phyloP scores from a whole-genome alignment of 1,140 invertebrate species.

The Hesperophylax magnus region DNA sequence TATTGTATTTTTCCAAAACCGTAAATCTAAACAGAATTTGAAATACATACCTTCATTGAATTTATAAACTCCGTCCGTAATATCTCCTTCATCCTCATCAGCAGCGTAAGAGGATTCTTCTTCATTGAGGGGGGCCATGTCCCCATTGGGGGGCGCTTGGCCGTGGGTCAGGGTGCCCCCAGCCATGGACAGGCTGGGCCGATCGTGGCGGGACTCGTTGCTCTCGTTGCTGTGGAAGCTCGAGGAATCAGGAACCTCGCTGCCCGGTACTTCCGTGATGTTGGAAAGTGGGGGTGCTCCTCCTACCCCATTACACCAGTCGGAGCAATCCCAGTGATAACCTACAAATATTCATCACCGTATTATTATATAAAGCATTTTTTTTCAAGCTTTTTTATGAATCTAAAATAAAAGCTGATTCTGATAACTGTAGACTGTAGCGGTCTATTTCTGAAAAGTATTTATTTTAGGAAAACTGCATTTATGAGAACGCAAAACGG shows the following conservation, averaged over 20 bases:
- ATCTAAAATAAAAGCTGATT: too few relatives aligned
- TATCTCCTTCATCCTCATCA: constrained; percentile 55
- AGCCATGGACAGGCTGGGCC: constrained; percentile 46
- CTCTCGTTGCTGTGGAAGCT: constrained; percentile 91
- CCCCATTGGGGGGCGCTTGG: constrained; percentile 57
- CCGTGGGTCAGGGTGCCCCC: constrained; percentile 29
- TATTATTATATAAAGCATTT: background rate
- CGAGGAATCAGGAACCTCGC: constrained; percentile 91
- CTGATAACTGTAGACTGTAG: too few relatives aligned
- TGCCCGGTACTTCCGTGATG: constrained; percentile 92
- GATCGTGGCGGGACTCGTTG: constrained; percentile 75
- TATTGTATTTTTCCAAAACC: too few relatives aligned
- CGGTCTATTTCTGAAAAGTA: too few relatives aligned
- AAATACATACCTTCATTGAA: constrained; percentile 54
- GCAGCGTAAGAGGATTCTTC: constrained; percentile 54
- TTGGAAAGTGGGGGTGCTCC: constrained; percentile 82
- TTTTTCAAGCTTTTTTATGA: background rate
- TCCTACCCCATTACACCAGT: constrained; percentile 89
- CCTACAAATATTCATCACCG: constrained; percentile 52
- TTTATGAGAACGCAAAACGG: too few relatives aligned
- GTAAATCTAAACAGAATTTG: too few relatives aligned
- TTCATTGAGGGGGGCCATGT: constrained; percentile 54
- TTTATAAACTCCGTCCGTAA: constrained; percentile 50
- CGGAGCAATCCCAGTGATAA: constrained; percentile 97
- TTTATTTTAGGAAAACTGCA: too few relatives aligned